phyloP scores from a whole-genome alignment of 2,888 invertebrate genomes.

The Tetragonula carbonaria region DNA sequence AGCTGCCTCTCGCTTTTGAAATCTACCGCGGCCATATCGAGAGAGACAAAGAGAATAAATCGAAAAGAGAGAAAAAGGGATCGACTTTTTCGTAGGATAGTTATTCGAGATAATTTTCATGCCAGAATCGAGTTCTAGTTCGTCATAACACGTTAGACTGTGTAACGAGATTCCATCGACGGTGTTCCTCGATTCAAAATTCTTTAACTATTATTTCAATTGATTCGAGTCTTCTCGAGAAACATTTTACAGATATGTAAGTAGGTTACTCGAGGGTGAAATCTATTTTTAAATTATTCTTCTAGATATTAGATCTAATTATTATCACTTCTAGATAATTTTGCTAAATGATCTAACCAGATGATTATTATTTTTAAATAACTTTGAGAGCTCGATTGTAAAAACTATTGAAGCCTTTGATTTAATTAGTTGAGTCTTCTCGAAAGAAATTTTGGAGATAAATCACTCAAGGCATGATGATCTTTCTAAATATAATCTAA shows the following conservation, averaged over 20 bases:
- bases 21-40: constrained; percentile 56
- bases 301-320: neutral
- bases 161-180: constrained; percentile 56
- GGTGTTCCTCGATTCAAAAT: constrained; percentile 32
- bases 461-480: neutral
- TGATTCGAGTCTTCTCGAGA: neutral
- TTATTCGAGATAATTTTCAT: constrained; percentile 52
- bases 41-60: constrained; percentile 11
- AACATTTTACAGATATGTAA: neutral
- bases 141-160: constrained; percentile 67
- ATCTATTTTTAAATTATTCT: neutral
- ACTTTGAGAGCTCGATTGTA: no score
- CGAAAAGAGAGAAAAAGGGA: neutral
- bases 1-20: constrained; percentile 65
- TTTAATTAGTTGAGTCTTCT: neutral
- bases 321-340: neutral
- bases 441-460: neutral
- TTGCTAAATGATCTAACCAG: no score
- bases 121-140: constrained; percentile 53
- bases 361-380: no score
- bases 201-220: neutral
- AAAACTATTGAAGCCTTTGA: no score
- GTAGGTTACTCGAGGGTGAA: neutral
- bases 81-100: constrained; percentile 14
- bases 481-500: neutral